A percentile compares a stretch with the other conserved stretches of the same genome.
Conservation (phyloP, 2,888 invertebrate species). For the Druceiella hillmani region DNA sequence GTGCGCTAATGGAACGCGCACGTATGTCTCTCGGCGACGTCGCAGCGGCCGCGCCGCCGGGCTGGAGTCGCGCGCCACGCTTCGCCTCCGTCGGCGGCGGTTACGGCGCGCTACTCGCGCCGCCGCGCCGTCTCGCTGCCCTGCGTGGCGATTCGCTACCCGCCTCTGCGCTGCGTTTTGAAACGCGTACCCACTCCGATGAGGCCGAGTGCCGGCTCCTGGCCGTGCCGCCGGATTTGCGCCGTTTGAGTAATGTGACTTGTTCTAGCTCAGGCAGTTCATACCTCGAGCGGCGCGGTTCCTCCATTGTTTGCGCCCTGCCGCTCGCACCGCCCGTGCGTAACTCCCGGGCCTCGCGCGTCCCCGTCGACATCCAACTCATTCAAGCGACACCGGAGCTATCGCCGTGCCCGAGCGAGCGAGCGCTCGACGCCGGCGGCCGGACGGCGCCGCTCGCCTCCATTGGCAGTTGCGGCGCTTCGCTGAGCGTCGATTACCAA, state of each 20-base stretch:
- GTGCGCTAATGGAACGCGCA: slow-evolving; percentile 47
- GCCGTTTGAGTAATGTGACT: slow-evolving; percentile 75
- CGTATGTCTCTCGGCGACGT: slow-evolving; percentile 65
- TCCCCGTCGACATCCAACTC: slow-evolving; percentile 60
- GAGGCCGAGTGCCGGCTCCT: slow-evolving; percentile 35
- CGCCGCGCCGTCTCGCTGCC: slow-evolving; percentile 59
- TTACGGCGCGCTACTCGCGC: slow-evolving; percentile 67
- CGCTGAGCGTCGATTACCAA: slow-evolving; percentile 56
- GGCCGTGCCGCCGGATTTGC: slow-evolving; percentile 39
- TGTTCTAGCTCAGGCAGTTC: slow-evolving; percentile 83
- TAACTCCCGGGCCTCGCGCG: slow-evolving; percentile 36
- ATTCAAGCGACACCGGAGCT: slow-evolving; percentile 79
- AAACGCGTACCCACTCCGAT: slow-evolving; percentile 27
- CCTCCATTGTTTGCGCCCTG: slow-evolving; percentile 70
- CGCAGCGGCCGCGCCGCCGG: slow-evolving; percentile 53
- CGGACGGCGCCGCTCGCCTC: slow-evolving; percentile 74
- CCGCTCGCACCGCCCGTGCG: slow-evolving; percentile 49
- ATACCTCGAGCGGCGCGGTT: slow-evolving; percentile 75
- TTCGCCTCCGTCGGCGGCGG: slow-evolving; percentile 53
- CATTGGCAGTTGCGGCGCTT: slow-evolving; percentile 71
- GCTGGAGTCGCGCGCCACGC: slow-evolving; percentile 37
- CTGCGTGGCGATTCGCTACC: slow-evolving; percentile 56
- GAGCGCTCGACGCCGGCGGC: slow-evolving; percentile 41
- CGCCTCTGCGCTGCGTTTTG: slow-evolving; percentile 51
- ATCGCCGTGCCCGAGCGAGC: slow-evolving; percentile 72